Conservation (phyloP, 1,140 invertebrate species). For the Druon quercuslanigerum region DNA sequence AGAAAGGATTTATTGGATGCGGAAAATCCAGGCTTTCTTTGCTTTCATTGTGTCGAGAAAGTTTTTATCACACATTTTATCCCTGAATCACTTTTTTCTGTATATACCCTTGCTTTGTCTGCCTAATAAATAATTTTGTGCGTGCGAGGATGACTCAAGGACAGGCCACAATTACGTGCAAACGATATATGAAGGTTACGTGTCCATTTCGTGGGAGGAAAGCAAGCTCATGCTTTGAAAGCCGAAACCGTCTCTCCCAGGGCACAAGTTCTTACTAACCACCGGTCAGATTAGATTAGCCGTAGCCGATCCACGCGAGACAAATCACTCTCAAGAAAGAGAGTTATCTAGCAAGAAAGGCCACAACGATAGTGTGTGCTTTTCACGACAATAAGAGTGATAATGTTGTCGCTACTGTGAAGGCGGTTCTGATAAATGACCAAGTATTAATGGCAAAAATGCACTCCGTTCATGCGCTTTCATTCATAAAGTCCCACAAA, state of each 20-base stretch:
- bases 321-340: constrained; percentile 42
- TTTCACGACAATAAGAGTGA: background rate
- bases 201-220: constrained; percentile 35
- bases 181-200: background rate
- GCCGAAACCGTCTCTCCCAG: constrained; percentile 33
- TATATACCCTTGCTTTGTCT: background rate
- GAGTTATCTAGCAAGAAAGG: constrained; percentile 30
- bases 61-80: background rate
- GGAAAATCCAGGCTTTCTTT: too few relatives aligned
- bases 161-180: background rate
- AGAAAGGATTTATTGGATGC: too few relatives aligned
- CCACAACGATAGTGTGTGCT: background rate
- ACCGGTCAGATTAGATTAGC: constrained; percentile 53
- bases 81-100: background rate
- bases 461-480: constrained; percentile 50
- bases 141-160: background rate
- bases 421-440: constrained; percentile 7
- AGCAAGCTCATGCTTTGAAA: constrained; percentile 39
- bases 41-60: too few relatives aligned
- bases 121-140: constrained; percentile 1
- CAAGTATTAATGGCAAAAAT: constrained; percentile 47
- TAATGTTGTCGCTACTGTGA: too few relatives aligned
- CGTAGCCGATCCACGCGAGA: constrained; percentile 45
- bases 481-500: constrained; percentile 45
- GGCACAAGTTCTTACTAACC: constrained; percentile 44